Conservation (phyloP, 2,888 invertebrate species). For the Drosophila mayaguana region DNA sequence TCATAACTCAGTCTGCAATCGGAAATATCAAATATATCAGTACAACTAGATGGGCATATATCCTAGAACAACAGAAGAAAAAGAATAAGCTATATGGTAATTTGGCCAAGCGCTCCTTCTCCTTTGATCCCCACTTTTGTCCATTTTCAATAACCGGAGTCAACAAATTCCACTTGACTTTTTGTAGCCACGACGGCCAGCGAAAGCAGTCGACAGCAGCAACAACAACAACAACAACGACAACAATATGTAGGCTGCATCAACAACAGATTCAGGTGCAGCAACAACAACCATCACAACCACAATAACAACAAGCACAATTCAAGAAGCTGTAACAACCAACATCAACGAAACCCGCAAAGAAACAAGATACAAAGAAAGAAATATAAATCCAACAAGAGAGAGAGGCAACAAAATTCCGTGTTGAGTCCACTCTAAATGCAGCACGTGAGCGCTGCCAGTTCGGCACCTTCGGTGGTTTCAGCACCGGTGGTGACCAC, state of each 20-base stretch:
- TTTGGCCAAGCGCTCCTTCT: conserved; percentile 38
- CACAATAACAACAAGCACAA: conserved; percentile 37
- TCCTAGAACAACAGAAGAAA: conserved; percentile 9
- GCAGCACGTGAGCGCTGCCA: conserved; percentile 82
- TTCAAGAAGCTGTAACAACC: conserved; percentile 49
- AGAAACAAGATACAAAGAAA: neutral
- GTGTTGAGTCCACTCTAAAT: conserved; percentile 60
- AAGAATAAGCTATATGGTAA: conserved; percentile 39
- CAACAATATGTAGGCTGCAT: conserved; percentile 67
- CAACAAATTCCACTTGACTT: conserved; percentile 71
- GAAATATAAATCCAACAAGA: neutral
- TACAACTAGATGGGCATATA: conserved; percentile 17
- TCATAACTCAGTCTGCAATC: conserved; percentile 12
- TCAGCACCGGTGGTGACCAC: conserved; percentile 75
- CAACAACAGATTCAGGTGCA: conserved; percentile 57
- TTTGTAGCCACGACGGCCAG: conserved; percentile 72
- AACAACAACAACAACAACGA: conserved; percentile 48
- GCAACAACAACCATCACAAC: conserved; percentile 46
- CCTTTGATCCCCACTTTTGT: conserved; percentile 19
- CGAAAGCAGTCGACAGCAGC: conserved; percentile 78
- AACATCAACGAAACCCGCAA: conserved; percentile 39
- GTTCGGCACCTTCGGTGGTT: conserved; percentile 73
- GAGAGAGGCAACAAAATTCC: conserved; percentile 31
- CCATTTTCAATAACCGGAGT: conserved; percentile 50
- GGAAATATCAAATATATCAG: conserved; percentile 18